Conservation (phyloP, 2,888 invertebrate species). For the Xylota segnis region DNA sequence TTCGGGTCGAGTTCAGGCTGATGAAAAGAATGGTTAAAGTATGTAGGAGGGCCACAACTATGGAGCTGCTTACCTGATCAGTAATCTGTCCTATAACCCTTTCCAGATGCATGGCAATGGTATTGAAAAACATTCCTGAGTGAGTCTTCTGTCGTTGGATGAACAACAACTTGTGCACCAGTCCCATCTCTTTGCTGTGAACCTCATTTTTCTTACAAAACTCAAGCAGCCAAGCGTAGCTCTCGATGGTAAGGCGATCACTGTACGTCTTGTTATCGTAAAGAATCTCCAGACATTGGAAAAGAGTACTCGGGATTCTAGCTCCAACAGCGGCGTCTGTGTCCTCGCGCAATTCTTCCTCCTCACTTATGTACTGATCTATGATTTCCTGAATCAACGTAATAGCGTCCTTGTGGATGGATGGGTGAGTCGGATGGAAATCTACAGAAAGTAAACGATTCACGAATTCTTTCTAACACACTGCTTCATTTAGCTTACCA, state of each 20-base stretch:
- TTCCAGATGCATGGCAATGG: constrained; percentile 81
- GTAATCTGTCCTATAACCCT: constrained; percentile 79
- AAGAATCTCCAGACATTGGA: constrained; percentile 82
- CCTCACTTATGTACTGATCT: constrained; percentile 79
- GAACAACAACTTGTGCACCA: constrained; percentile 83
- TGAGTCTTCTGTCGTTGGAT: constrained; percentile 82
- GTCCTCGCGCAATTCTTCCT: constrained; percentile 77
- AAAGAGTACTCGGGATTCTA: constrained; percentile 79
- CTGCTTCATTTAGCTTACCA: constrained; percentile 77
- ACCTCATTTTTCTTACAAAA: constrained; percentile 81
- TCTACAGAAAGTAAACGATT: constrained; percentile 65
- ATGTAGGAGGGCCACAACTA: too few species aligned
- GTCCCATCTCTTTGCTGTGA: constrained; percentile 79
- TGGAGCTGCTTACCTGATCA: constrained; percentile 78
- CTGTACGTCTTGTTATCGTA: constrained; percentile 81
- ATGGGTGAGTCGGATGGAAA: constrained; percentile 72
- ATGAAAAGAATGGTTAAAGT: not conserved
- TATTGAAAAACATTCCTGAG: constrained; percentile 82
- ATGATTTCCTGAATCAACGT: constrained; percentile 81
- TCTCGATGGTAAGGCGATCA: constrained; percentile 81
- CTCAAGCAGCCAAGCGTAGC: constrained; percentile 82
- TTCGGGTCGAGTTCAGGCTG: constrained; percentile 61
- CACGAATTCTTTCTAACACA: not conserved
- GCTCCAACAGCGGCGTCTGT: constrained; percentile 74
- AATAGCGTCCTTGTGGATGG: constrained; percentile 79